phyloP scores from a whole-genome alignment of 2,797 vertebrate species.

The Lacerta agilis region DNA sequence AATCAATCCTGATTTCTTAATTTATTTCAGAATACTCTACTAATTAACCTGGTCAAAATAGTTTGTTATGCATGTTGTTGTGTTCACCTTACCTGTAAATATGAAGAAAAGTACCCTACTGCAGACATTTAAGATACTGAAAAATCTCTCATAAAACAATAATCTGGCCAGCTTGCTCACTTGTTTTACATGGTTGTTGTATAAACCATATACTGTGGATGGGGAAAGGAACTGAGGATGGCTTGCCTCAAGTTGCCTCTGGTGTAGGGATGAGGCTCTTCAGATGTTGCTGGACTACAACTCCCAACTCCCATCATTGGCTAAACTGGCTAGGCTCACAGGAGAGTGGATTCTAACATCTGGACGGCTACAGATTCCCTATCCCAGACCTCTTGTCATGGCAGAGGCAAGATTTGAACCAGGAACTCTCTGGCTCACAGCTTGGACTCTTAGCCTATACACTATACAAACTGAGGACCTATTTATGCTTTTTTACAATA shows the following conservation, averaged over 20 bases:
- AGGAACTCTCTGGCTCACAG: background rate
- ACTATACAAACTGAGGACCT: background rate
- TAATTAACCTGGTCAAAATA: background rate
- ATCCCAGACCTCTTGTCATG: background rate
- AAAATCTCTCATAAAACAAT: background rate
- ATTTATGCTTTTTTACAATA: too few relatives aligned
- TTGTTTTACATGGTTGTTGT: background rate
- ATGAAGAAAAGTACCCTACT: background rate
- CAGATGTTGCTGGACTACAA: too few relatives aligned
- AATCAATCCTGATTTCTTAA: background rate
- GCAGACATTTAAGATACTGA: background rate
- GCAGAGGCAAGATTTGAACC: background rate
- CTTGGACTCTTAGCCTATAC: background rate
- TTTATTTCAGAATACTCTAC: background rate
- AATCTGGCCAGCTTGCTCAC: background rate
- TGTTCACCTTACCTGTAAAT: conserved; percentile 3
- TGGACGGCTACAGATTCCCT: too few relatives aligned
- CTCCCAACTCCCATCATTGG: too few relatives aligned
- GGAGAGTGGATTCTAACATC: too few relatives aligned
- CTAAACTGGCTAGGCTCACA: too few relatives aligned
- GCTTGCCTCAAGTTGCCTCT: background rate
- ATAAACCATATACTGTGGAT: background rate
- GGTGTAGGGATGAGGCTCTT: background rate
- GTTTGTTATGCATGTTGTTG: background rate
- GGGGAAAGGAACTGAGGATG: background rate